Evolutionary conservation across 2,113 vertebrate genomes (phyloP).

Genomic region (Passer montanus): DNA sequence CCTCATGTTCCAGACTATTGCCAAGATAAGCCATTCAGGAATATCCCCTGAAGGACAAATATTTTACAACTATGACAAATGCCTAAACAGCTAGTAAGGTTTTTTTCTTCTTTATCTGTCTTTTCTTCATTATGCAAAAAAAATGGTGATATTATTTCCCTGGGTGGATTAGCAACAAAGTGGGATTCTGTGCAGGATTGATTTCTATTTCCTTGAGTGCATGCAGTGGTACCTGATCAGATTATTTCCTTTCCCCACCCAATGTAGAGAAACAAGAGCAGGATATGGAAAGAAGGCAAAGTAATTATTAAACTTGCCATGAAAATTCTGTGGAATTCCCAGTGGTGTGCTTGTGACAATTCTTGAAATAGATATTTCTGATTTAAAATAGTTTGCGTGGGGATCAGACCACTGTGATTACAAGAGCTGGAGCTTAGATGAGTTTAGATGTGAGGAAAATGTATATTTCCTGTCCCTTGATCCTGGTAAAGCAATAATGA

Average conservation of each 20-base stretch:
- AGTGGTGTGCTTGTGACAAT: accelerated
- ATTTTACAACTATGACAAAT: not conserved
- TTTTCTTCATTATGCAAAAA: not conserved
- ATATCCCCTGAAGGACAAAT: not conserved
- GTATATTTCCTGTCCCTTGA: not conserved
- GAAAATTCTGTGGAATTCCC: not conserved
- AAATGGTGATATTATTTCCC: not conserved
- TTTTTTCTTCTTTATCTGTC: not conserved
- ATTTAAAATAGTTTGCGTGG: not conserved
- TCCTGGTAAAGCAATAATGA: not conserved
- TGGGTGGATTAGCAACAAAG: not conserved
- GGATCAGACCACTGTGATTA: not conserved
- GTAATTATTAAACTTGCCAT: not conserved
- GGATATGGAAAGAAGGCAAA: not conserved
- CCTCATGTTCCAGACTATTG: not conserved
- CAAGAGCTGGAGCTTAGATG: not conserved
- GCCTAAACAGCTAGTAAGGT: not conserved
- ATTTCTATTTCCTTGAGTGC: not conserved
- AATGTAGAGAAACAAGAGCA: not conserved
- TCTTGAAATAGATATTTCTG: not conserved
- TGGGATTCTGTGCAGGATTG: not conserved
- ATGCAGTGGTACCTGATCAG: not conserved
- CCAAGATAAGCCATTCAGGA: not conserved
- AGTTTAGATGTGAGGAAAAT: not conserved
- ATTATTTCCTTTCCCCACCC: not conserved